These are phyloP conservation scores for Eublepharis macularius DNA, from an alignment of 2,113 vertebrate species.

Conservation along the genomic window DNA sequence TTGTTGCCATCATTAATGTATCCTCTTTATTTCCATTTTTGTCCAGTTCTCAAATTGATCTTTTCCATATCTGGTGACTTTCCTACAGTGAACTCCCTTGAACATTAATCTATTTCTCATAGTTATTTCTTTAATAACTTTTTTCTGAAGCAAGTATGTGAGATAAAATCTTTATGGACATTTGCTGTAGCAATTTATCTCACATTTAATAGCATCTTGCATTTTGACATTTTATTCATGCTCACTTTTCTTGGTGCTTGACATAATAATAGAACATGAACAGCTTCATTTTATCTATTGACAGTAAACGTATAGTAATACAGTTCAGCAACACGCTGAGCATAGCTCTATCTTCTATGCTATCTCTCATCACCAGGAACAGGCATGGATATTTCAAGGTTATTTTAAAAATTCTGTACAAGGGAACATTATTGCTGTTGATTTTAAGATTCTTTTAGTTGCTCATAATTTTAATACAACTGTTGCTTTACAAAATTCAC, in stretches of 20 bases:
- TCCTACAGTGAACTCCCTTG: not conserved
- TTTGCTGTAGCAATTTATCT: slow-evolving; percentile 24
- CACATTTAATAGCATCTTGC: not conserved
- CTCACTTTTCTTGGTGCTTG: slow-evolving; percentile 31
- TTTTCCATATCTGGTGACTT: not conserved
- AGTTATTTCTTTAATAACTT: slow-evolving; percentile 23
- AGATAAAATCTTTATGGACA: slow-evolving; percentile 48
- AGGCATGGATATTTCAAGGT: slow-evolving; percentile 11
- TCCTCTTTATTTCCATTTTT: slow-evolving; percentile 2
- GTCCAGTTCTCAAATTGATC: not conserved
- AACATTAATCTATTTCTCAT: not conserved
- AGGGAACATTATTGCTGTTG: not conserved
- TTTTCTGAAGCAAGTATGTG: not conserved
- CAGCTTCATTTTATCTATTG: slow-evolving; percentile 21
- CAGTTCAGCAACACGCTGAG: not conserved
- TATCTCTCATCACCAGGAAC: not conserved
- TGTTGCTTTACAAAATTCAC: not conserved
- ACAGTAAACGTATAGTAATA: slow-evolving; percentile 25
- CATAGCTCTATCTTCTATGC: not conserved
- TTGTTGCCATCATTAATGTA: not conserved
- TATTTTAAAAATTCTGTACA: not conserved
- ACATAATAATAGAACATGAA: slow-evolving; percentile 39
- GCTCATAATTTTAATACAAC: not conserved
- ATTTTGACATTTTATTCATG: slow-evolving; percentile 39
- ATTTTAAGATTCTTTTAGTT: not conserved